Percentiles rank a stretch among this genome's conserved stretches.
These are phyloP conservation scores for Pantelozetes paolii DNA, from an alignment of 2,888 invertebrate genomes.

Conservation along the genomic window DNA sequence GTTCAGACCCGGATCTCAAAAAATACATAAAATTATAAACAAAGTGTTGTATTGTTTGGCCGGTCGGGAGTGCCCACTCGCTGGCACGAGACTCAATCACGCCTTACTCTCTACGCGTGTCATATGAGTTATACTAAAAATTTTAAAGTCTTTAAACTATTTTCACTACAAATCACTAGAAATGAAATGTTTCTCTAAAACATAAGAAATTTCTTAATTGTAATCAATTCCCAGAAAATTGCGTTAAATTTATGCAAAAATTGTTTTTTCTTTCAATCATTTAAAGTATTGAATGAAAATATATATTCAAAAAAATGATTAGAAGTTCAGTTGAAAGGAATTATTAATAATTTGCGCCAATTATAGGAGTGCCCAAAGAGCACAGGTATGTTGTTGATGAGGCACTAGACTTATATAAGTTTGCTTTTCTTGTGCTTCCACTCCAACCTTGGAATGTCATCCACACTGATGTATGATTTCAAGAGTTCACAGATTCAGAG, in stretches of 20 bases:
- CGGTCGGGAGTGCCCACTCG: slow-evolving; percentile 6
- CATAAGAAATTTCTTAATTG: not conserved
- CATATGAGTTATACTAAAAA: no score
- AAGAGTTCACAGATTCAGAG: slow-evolving; percentile 15
- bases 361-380: slow-evolving; percentile 26
- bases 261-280: not conserved
- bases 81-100: slow-evolving; percentile 29
- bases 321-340: not conserved
- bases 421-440: not conserved
- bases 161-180: no score
- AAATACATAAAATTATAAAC: slow-evolving; percentile 14
- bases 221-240: not conserved
- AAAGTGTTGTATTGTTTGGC: not conserved
- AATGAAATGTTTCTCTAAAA: not conserved
- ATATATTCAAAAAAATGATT: not conserved
- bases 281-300: not conserved
- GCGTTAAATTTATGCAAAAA: not conserved
- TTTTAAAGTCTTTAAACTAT: no score
- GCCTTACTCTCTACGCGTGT: slow-evolving; percentile 8
- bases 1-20: slow-evolving; percentile 23
- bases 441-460: slow-evolving; percentile 30
- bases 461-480: slow-evolving; percentile 27
- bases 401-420: slow-evolving; percentile 14
- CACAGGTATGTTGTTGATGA: not conserved
- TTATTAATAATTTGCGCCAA: slow-evolving; percentile 29